phyloP scores from a whole-genome alignment of 2,888 invertebrate species.

The Cotesia congregata region DNA sequence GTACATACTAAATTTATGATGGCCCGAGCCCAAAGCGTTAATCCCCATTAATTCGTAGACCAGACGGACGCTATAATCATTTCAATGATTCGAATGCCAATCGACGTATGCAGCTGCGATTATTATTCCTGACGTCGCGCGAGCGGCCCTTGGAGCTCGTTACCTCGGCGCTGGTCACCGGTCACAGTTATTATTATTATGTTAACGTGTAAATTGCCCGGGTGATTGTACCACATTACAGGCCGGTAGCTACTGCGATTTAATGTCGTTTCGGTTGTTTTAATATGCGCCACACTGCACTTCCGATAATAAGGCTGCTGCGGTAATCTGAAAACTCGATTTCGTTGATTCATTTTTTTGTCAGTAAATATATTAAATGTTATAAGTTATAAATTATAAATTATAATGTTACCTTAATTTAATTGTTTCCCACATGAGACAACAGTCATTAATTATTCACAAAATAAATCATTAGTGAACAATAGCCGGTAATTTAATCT shows the following conservation, averaged over 20 bases:
- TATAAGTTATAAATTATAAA: neutral
- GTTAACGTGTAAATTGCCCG: slow-evolving; percentile 38
- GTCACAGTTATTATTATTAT: slow-evolving; percentile 32
- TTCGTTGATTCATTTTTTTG: too few species aligned
- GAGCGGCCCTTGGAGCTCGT: slow-evolving; percentile 4
- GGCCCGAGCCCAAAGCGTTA: slow-evolving; percentile 37
- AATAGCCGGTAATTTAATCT: neutral
- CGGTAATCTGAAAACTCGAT: too few species aligned
- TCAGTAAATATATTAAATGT: too few species aligned
- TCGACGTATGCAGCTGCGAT: slow-evolving; percentile 47
- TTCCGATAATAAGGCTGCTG: neutral
- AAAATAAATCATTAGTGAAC: neutral
- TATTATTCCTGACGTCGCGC: slow-evolving; percentile 45
- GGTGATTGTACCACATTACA: slow-evolving; percentile 34
- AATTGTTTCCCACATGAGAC: neutral
- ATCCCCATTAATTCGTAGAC: slow-evolving; percentile 54
- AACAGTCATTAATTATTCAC: neutral
- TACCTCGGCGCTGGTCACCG: neutral
- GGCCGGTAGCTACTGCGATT: slow-evolving; percentile 11
- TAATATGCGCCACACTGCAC: neutral
- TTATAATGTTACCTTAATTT: neutral
- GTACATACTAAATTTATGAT: too few species aligned
- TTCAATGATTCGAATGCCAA: slow-evolving; percentile 53
- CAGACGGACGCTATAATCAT: slow-evolving; percentile 51
- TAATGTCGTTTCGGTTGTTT: slow-evolving; percentile 10